Conservation (phyloP, 2,888 invertebrate genomes). For the Acanthosepion pharaonis region DNA sequence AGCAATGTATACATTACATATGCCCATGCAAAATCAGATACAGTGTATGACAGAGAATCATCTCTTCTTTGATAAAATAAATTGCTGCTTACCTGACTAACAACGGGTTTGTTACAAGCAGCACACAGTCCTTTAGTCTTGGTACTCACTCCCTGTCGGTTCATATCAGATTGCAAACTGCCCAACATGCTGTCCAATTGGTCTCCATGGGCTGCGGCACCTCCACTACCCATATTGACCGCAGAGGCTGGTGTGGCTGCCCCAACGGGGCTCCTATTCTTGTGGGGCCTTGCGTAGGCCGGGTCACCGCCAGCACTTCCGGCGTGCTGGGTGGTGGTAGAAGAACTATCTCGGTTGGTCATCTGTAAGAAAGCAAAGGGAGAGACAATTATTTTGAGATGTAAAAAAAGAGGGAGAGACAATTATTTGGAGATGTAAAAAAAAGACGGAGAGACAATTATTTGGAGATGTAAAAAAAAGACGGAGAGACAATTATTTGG, state of each 20-base stretch:
- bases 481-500: too few species aligned
- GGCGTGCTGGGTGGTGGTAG: not conserved
- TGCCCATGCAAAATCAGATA: too few species aligned
- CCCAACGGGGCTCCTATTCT: constrained; percentile 47
- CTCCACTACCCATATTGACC: constrained; percentile 53
- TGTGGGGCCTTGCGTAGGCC: constrained; percentile 69
- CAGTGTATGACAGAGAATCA: too few species aligned
- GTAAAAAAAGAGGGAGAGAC: not conserved
- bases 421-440: not conserved
- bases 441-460: too few species aligned
- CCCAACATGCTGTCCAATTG: constrained; percentile 93
- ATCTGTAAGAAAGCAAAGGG: not conserved
- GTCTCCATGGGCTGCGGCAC: constrained; percentile 75
- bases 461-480: too few species aligned
- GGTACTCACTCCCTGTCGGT: constrained; percentile 97
- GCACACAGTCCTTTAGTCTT: constrained; percentile 99
- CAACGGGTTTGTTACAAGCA: constrained; percentile 98
- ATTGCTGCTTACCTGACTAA: constrained; percentile 85
- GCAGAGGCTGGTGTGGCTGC: not conserved
- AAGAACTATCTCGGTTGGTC: not conserved
- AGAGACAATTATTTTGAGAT: not conserved
- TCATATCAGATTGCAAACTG: constrained; percentile 93
- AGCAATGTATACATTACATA: too few species aligned
- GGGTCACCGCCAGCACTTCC: constrained; percentile 59
- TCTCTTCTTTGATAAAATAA: too few species aligned